Conservation (phyloP, 1,140 invertebrate genomes). For the Brachionus manjavacas region DNA sequence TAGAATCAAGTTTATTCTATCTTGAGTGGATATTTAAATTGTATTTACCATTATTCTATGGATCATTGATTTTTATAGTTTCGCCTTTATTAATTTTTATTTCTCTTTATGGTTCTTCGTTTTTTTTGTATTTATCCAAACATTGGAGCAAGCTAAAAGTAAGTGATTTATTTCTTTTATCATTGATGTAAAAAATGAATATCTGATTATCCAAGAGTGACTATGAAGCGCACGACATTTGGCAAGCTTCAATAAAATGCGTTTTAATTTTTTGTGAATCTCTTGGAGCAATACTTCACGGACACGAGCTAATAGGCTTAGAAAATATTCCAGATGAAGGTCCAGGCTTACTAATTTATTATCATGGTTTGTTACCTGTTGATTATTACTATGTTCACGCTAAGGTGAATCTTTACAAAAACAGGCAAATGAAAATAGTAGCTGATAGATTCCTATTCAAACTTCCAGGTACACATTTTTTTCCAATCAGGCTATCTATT, state of each 20-base stretch:
- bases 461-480: slow-evolving; percentile 70
- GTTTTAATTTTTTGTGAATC: slow-evolving; percentile 20
- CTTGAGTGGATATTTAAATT: slow-evolving; percentile 15
- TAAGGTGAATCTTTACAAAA: slow-evolving; percentile 73
- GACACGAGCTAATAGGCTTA: slow-evolving; percentile 84
- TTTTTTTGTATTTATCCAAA: slow-evolving; percentile 25
- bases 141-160: slow-evolving; percentile 41
- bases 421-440: slow-evolving; percentile 78
- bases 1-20: slow-evolving; percentile 36
- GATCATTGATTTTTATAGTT: not conserved
- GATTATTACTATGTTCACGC: slow-evolving; percentile 94
- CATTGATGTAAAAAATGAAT: too few species aligned
- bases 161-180: not conserved
- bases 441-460: slow-evolving; percentile 92
- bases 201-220: not conserved
- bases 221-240: not conserved
- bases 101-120: slow-evolving; percentile 10
- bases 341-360: slow-evolving; percentile 85
- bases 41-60: slow-evolving; percentile 10
- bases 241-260: slow-evolving; percentile 36
- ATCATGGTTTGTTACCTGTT: slow-evolving; percentile 92
- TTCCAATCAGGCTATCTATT: too few species aligned
- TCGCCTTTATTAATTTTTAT: slow-evolving; percentile 2
- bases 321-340: slow-evolving; percentile 83
- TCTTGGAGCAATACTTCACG: slow-evolving; percentile 49